Evolutionary conservation across 2,888 invertebrate genomes (phyloP).

Genomic region (Oithona nana): DNA sequence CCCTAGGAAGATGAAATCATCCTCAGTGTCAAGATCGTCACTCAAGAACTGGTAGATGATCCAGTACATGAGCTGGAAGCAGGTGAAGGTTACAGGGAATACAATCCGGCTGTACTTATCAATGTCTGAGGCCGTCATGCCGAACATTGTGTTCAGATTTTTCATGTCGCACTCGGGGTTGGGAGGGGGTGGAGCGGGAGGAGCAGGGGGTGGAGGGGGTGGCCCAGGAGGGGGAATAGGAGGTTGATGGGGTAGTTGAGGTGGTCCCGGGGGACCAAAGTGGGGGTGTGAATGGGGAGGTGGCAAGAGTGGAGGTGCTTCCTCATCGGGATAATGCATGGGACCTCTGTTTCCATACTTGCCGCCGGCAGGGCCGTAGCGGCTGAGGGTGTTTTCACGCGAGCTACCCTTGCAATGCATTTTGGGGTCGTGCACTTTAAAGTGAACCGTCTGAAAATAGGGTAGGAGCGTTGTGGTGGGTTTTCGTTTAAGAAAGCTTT

Average conservation of each 20-base stretch:
- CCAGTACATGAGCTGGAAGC: slow-evolving; percentile 98
- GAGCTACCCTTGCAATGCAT: slow-evolving; percentile 81
- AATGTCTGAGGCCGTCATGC: slow-evolving; percentile 86
- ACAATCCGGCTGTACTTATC: slow-evolving; percentile 97
- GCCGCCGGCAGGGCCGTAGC: slow-evolving; percentile 25
- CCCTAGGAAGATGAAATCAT: slow-evolving; percentile 73
- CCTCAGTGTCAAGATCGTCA: slow-evolving; percentile 83
- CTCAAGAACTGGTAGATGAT: slow-evolving; percentile 89
- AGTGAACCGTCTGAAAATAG: slow-evolving; percentile 73
- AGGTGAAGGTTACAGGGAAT: slow-evolving; percentile 93
- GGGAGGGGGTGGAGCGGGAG: slow-evolving; percentile 14
- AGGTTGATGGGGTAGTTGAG: slow-evolving; percentile 1
- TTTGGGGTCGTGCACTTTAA: slow-evolving; percentile 83
- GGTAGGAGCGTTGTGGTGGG: no score
- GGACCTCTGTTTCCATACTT: background rate
- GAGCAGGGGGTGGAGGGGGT: slow-evolving; percentile 5
- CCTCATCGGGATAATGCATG: slow-evolving; percentile 20
- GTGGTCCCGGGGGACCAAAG: background rate
- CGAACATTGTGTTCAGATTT: slow-evolving; percentile 51
- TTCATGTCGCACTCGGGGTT: slow-evolving; percentile 17
- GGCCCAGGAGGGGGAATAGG: background rate
- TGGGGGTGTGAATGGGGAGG: slow-evolving; percentile 17
- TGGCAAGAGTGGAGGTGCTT: slow-evolving; percentile 19
- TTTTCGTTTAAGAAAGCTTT: no score
- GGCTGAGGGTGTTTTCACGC: slow-evolving; percentile 74